Evolutionary conservation across 2,888 invertebrate species (phyloP).

Genomic region (Euclidia mi): DNA sequence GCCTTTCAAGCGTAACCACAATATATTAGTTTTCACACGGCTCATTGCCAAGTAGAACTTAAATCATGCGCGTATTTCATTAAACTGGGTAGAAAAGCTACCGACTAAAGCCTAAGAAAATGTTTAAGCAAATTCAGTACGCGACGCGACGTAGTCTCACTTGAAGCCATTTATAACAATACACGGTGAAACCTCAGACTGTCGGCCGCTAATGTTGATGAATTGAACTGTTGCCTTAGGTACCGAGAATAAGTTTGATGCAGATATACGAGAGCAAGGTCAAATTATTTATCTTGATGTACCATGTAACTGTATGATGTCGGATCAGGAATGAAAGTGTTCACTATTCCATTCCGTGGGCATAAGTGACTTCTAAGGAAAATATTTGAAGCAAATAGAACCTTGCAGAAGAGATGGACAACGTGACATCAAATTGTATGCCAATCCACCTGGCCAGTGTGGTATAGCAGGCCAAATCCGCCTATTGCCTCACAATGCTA

Average conservation of each 20-base stretch:
- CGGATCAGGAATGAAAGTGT: too few relatives aligned
- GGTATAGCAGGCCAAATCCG: too few relatives aligned
- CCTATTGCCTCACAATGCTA: too few relatives aligned
- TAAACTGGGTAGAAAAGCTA: slow-evolving; percentile 13
- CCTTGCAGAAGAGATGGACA: too few relatives aligned
- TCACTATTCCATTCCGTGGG: too few relatives aligned
- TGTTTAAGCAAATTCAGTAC: slow-evolving; percentile 47
- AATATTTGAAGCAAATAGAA: too few relatives aligned
- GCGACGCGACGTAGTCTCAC: slow-evolving; percentile 34
- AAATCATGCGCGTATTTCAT: slow-evolving; percentile 18
- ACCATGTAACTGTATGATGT: slow-evolving; percentile 10
- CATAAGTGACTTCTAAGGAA: too few relatives aligned
- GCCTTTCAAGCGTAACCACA: background rate
- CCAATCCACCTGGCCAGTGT: too few relatives aligned
- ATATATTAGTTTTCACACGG: background rate
- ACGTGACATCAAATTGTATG: too few relatives aligned
- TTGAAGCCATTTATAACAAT: slow-evolving; percentile 56
- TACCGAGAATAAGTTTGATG: slow-evolving; percentile 39
- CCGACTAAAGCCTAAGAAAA: slow-evolving; percentile 36
- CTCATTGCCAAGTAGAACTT: background rate
- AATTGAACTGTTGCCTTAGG: slow-evolving; percentile 47
- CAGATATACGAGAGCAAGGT: slow-evolving; percentile 27
- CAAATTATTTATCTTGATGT: slow-evolving; percentile 39
- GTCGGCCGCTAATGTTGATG: slow-evolving; percentile 58
- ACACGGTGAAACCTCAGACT: slow-evolving; percentile 38